phyloP scores from a whole-genome alignment of 2,888 invertebrate species.

The Tethea ocularis region DNA sequence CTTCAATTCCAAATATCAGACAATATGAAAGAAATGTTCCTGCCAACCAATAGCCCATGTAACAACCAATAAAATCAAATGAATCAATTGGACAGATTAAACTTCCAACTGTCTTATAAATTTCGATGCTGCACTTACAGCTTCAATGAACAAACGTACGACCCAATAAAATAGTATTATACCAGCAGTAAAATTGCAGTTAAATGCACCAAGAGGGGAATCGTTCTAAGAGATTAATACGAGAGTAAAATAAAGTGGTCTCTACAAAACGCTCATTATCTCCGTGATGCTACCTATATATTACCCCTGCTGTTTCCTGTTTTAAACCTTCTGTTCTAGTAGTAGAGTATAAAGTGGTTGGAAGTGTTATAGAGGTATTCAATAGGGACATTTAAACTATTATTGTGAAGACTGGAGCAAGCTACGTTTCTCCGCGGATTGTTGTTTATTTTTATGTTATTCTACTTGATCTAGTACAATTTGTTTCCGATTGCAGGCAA shows the following conservation, averaged over 20 bases:
- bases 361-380: not conserved
- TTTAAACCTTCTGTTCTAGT: not conserved
- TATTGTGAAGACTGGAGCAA: conserved; percentile 4
- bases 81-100: conserved; percentile 14
- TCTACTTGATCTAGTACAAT: not conserved
- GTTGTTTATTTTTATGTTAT: conserved; percentile 2
- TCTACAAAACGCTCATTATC: conserved; percentile 35
- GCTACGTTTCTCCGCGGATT: conserved; percentile 2
- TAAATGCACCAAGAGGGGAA: conserved; percentile 45
- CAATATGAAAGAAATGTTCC: conserved; percentile 4
- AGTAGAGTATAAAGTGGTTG: not conserved
- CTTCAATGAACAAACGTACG: conserved; percentile 32
- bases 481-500: not conserved
- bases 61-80: conserved; percentile 17
- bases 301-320: not conserved
- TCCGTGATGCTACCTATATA: not conserved
- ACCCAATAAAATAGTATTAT: conserved; percentile 36
- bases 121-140: conserved; percentile 22
- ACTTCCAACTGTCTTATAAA: conserved; percentile 19
- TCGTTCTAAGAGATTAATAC: conserved; percentile 52
- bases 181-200: conserved; percentile 53
- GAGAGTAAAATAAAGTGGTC: conserved; percentile 40
- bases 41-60: conserved; percentile 11
- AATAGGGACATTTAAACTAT: not conserved
- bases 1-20: not conserved